Evolutionary conservation across 2,888 invertebrate genomes (phyloP).

Genomic region (Parapristionchus giblindavisi): DNA sequence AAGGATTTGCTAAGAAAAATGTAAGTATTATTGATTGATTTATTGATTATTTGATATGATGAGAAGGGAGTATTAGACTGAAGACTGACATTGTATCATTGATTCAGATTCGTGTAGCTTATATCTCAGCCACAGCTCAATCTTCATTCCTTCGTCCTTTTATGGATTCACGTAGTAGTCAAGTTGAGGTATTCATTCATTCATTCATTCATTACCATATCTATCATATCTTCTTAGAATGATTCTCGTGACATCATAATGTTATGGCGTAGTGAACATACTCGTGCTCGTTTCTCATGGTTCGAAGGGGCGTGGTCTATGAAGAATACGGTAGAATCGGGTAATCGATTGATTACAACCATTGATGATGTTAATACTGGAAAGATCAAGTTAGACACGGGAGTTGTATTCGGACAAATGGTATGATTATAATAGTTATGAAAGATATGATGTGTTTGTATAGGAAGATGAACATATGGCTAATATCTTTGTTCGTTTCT

Average conservation of each 20-base stretch:
- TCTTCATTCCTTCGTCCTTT: slow-evolving; percentile 61
- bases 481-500: slow-evolving; percentile 57
- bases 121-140: slow-evolving; percentile 59
- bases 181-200: slow-evolving; percentile 29
- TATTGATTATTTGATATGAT: no score
- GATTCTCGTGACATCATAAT: slow-evolving; percentile 57
- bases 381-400: slow-evolving; percentile 32
- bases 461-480: slow-evolving; percentile 60
- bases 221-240: slow-evolving; percentile 17
- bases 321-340: neutral
- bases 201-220: neutral
- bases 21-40: no score
- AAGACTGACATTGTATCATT: no score
- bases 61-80: neutral
- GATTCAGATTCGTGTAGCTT: slow-evolving; percentile 49
- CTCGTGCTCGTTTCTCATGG: slow-evolving; percentile 62
- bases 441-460: neutral
- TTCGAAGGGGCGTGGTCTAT: slow-evolving; percentile 43
- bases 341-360: slow-evolving; percentile 12
- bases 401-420: slow-evolving; percentile 28
- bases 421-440: slow-evolving; percentile 4
- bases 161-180: slow-evolving; percentile 46
- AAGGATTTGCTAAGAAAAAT: slow-evolving; percentile 11
- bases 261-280: slow-evolving; percentile 63
- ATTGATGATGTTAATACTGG: slow-evolving; percentile 36